Evolutionary conservation across 2,888 invertebrate species (phyloP), one percentile per base, ranked within the genome.

Genomic region (Drosophila yooni): DNA sequence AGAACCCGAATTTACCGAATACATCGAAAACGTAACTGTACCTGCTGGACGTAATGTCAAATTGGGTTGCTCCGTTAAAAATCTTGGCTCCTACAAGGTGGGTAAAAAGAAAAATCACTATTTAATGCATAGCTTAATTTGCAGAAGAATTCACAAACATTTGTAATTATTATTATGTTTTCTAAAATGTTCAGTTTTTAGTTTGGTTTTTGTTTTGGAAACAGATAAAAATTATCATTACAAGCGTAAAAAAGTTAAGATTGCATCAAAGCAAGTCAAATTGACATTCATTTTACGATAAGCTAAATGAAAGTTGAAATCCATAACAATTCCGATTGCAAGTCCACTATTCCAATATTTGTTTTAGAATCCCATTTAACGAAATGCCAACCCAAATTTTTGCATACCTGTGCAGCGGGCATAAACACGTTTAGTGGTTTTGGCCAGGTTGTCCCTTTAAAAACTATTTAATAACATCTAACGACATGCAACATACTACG

Each of bases 81-180:
- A 98, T 94, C 95, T 98, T 73, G 98, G 97, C 86, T 96, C 96
- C 51, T 98, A 97, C 93, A 98, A 98, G 96, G 98, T 98, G 94
- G 94, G 95, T 92, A 29, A 18, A 50, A 15, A 0, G 0, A 36
- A 3, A 34, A 13, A 21, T 18, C 6, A n/a, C 3, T 6, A 0
- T 15, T 46, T 10, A 10, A n/a, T 40, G 4, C 2, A 21, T 21
- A 5, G 40, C 11, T 40, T 40, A 1, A 21, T 4, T 2, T 40
- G n/a, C n/a, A n/a, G n/a, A n/a, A n/a, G n/a, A 34, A 13, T 13
- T 13, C 11, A 33, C 33, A 33, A 33, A 33, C 33, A 4, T 34
- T 34, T 34, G 1, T n/a, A 43, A 21, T 11, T 21, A 43, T 43
- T 43, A 5, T 43, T 21, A 13, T 6, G 2, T 13, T 2, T 43